These are phyloP conservation scores for Microplitis demolitor DNA, from an alignment of 1,140 invertebrate species.

Conservation along the genomic window DNA sequence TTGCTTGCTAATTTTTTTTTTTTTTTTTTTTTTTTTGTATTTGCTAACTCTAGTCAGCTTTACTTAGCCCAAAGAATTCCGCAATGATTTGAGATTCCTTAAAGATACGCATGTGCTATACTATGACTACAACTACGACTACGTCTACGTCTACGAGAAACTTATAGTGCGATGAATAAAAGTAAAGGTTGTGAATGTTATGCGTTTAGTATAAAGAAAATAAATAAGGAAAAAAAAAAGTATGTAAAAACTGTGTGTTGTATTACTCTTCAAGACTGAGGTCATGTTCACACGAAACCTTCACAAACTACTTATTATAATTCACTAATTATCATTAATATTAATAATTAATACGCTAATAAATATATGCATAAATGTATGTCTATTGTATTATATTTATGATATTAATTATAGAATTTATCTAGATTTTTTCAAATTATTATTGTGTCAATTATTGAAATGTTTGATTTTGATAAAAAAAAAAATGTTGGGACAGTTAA, in stretches of 20 bases:
- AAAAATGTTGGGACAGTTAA: no score
- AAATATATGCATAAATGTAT: no score
- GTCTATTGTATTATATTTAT: no score
- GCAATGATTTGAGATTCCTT: conserved; percentile 13
- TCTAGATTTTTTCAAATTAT: no score
- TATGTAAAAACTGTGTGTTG: background rate
- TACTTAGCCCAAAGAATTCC: background rate
- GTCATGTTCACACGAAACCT: conserved; percentile 21
- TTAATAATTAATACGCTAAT: background rate
- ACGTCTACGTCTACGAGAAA: background rate
- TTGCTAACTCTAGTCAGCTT: no score
- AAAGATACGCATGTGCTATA: background rate
- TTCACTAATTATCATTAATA: conserved; percentile 15
- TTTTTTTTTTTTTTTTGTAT: background rate
- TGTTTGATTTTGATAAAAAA: no score
- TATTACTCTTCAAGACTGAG: background rate
- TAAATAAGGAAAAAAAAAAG: background rate
- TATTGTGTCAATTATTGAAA: no score
- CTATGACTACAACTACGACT: background rate
- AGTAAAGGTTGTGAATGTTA: background rate
- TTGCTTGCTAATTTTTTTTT: background rate
- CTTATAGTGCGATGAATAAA: background rate
- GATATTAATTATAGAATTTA: no score
- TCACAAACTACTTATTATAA: conserved; percentile 6
- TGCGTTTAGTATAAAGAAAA: background rate